Base-by-base conservation (phyloP, 2,113 vertebrate genomes). In the Seriola quinqueradiata region DNA sequence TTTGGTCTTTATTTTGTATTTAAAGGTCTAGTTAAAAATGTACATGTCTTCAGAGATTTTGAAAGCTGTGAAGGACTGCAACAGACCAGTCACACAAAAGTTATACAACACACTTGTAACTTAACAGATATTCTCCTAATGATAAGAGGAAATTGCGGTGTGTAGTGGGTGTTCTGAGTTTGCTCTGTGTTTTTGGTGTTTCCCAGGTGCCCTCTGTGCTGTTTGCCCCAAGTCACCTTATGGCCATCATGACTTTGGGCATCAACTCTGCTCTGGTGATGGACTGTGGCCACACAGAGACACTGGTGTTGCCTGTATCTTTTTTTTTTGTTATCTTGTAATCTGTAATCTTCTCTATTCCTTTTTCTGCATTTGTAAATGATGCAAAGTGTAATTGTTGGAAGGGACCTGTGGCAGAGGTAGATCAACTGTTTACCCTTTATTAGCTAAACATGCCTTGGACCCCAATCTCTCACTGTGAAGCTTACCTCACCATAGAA, bases 181-280 rank as follows among this genome's bases (percentile, higher is more conserved):
- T 61, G 59, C 14, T 32, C 9, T 65, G 32, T 48, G 5, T 52
- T 54, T 19, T 2, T 77, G 42, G 11, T 54, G 6, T 80, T 71
- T 58, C 48, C 36, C 65, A 99, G 98, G 98, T 99, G 3, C 98
- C 98, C 4, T 99, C 98, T 0, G 96, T 99, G 75, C 89, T 99
- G n/a, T 98, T 99, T 87, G 97, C 98, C 76, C 98, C 98, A 1
- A 96, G 97, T 85, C 98, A 99, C 80, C 95, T 99, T 4, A 99
- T 99, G 98, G 96, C 98, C 70, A 94, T 99, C 21, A 95, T 99
- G 95, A 97, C 98, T 0, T 95, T 99, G 63, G 98, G 98, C 16
- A 96, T 98, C 92, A 99, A 97, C 92, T 99, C 98, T 59, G 98
- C 97, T 21, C 96, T 99, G 90, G 98, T 99, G 80, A 95, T 99